phyloP scores from a whole-genome alignment of 1,140 invertebrate genomes.

The Daktulosphaira vitifoliae region DNA sequence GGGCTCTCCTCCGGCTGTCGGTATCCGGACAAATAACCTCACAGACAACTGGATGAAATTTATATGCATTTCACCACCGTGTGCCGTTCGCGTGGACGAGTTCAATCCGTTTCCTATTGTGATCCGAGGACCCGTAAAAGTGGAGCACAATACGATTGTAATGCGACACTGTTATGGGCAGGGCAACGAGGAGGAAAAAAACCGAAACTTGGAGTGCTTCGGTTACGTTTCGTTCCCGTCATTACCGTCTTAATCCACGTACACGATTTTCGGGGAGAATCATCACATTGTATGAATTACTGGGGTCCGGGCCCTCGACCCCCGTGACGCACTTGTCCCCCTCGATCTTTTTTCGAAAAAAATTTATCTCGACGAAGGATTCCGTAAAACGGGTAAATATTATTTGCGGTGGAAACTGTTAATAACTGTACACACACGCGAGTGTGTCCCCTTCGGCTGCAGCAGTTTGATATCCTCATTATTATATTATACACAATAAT shows the following conservation, averaged over 20 bases:
- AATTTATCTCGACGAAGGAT: background rate
- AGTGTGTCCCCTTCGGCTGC: background rate
- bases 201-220: slow-evolving; percentile 23
- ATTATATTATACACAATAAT: slow-evolving; percentile 19
- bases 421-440: slow-evolving; percentile 24
- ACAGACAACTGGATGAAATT: too few species aligned
- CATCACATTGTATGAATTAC: background rate
- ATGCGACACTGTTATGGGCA: slow-evolving; percentile 14
- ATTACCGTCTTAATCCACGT: slow-evolving; percentile 22
- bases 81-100: slow-evolving; percentile 29
- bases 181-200: background rate
- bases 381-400: slow-evolving; percentile 33
- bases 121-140: slow-evolving; percentile 31
- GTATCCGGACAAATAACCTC: too few species aligned
- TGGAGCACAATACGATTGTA: slow-evolving; percentile 22
- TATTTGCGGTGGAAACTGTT: slow-evolving; percentile 34
- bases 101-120: slow-evolving; percentile 33
- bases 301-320: slow-evolving; percentile 6
- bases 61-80: background rate
- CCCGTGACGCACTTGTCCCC: slow-evolving; percentile 18
- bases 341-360: too few species aligned
- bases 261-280: background rate
- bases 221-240: slow-evolving; percentile 32
- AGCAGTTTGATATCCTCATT: slow-evolving; percentile 33
- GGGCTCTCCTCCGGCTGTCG: too few species aligned